Evolutionary conservation across 2,888 invertebrate species (phyloP), one percentile per base, ranked within the genome.

Genomic region (Eupelmus urozonus): DNA sequence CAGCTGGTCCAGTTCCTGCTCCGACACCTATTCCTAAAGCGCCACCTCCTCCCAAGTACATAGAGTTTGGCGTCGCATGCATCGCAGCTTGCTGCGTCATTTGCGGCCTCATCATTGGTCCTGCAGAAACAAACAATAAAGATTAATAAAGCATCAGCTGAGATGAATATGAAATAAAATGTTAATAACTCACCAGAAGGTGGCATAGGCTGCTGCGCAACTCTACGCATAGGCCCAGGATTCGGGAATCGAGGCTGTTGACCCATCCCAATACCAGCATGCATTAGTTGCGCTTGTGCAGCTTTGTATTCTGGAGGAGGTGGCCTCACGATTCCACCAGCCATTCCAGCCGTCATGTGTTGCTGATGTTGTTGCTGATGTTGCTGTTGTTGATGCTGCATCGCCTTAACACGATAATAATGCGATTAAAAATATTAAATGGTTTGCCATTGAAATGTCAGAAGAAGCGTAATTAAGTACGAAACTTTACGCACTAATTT

Each of bases 271-370:
- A 89, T 90, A 71, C 91, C 91, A 9, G 91, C 90, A 82, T 92
- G 92, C 91, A 92, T 92, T 90, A 92, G 91, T 84, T 92, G 92
- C 34, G 92, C 92, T 90, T 91, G 94, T 84, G 91, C 92, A 7
- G 94, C 93, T 90, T 96, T 96, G 90, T 96, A 96, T 89, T 96
- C 96, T 1, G 96, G 96, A 55, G 96, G 96, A 25, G 96, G 96
- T 34, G 96, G 95, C 70, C 95, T 92, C 25, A 92, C 91, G 0
- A 90, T 89, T 53, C 90, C 90, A 76, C 90, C 89, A 83, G 86
- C 85, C 82, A 89, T 87, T 34, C 86, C 85, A 81, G 87, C 85
- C 42, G 84, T 82, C 89, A 92, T 91, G 81, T 92, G 91, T 69
- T 89, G 89, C 82, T 92, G 92, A 79, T 89, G 90, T 78, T 87